Percentiles rank a stretch among this genome's conserved stretches.
These are phyloP conservation scores for Lophochroa leadbeateri DNA, from an alignment of 2,113 vertebrate genomes.

Conservation along the genomic window DNA sequence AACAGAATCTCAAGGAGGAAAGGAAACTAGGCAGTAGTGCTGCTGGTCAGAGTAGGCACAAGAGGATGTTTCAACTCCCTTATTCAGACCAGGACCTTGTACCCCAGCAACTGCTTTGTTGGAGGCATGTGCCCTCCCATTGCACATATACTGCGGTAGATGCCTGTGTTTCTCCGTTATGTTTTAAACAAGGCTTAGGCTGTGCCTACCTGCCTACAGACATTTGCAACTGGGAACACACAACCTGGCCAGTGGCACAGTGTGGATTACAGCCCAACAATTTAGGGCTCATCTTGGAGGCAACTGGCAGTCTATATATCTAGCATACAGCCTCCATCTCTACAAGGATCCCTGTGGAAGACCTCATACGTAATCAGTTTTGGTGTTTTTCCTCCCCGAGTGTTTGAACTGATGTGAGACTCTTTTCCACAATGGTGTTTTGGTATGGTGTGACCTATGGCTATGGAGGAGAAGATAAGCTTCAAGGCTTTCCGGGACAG, in stretches of 20 bases:
- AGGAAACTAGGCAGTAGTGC: neutral
- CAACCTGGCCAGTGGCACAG: fast-evolving
- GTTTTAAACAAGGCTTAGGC: neutral
- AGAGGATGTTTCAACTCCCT: neutral
- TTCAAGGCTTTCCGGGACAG: neutral
- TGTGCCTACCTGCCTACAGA: neutral
- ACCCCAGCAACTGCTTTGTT: neutral
- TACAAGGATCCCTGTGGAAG: neutral
- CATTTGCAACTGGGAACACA: neutral
- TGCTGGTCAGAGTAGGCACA: neutral
- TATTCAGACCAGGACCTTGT: neutral
- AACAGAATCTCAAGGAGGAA: neutral
- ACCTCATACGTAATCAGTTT: neutral
- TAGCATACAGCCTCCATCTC: neutral
- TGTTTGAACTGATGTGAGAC: neutral
- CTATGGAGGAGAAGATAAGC: neutral
- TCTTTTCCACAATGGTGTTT: neutral
- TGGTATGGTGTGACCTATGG: neutral
- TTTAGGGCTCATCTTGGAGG: neutral
- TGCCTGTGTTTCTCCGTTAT: neutral
- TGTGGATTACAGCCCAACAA: neutral
- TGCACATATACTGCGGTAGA: neutral
- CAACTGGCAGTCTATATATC: neutral
- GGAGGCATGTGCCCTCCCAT: fast-evolving
- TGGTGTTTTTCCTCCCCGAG: neutral